phyloP scores from a whole-genome alignment of 2,888 invertebrate species.

The Erynnis tages region DNA sequence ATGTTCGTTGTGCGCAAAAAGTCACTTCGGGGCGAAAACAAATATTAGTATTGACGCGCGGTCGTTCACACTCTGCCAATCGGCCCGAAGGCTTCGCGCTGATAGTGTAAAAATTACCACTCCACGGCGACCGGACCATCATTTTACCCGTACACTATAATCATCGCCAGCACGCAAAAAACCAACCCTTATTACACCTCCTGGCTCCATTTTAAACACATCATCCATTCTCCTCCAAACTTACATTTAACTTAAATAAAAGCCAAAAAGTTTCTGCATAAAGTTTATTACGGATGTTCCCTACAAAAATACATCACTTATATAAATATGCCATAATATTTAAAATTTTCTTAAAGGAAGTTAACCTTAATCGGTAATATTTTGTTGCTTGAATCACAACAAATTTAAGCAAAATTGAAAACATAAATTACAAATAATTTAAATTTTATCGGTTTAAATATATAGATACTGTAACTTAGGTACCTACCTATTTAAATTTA shows the following conservation, averaged over 20 bases:
- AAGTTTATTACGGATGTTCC: constrained; percentile 53
- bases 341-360: constrained; percentile 30
- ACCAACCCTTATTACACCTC: constrained; percentile 33
- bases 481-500: not conserved
- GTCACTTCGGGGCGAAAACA: constrained; percentile 66
- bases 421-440: not conserved
- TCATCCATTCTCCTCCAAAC: constrained; percentile 8
- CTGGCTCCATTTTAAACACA: constrained; percentile 22
- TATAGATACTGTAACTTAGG: not conserved
- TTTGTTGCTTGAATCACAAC: constrained; percentile 43
- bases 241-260: constrained; percentile 33
- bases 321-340: constrained; percentile 34
- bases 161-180: constrained; percentile 54
- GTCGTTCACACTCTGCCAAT: constrained; percentile 46
- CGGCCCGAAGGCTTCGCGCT: constrained; percentile 38
- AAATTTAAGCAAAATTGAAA: constrained; percentile 27
- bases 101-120: constrained; percentile 61
- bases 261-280: constrained; percentile 36
- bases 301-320: constrained; percentile 63
- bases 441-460: not conserved
- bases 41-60: constrained; percentile 71
- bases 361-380: constrained; percentile 30
- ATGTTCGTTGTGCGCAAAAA: constrained; percentile 48
- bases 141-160: constrained; percentile 58
- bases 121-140: constrained; percentile 48